These are phyloP conservation scores for Gonioctena quinquepunctata DNA, from an alignment of 1,140 invertebrate species.

Conservation along the genomic window DNA sequence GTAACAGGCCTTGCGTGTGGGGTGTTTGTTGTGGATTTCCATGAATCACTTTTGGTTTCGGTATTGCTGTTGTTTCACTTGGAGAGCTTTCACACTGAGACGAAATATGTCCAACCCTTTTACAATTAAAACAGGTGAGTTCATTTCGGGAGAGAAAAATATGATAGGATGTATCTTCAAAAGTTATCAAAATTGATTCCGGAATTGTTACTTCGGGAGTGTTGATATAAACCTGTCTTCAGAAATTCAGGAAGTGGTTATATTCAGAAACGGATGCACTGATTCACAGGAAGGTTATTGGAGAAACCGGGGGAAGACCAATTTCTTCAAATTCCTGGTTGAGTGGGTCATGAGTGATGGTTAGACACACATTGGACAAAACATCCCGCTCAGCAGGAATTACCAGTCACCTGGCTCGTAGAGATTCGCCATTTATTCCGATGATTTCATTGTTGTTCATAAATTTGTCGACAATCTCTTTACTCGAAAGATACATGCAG, in stretches of 20 bases:
- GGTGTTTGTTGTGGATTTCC: too few species aligned
- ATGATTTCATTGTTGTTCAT: conserved; percentile 25
- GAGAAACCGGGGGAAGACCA: background rate
- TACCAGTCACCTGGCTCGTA: background rate
- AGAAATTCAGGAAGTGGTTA: background rate
- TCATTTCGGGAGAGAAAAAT: background rate
- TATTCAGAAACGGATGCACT: background rate
- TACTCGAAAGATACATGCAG: too few species aligned
- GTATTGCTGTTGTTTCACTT: too few species aligned
- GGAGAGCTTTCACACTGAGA: background rate
- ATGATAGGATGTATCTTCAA: background rate
- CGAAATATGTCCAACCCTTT: background rate
- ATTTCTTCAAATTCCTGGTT: background rate
- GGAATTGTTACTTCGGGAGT: background rate
- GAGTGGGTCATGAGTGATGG: background rate
- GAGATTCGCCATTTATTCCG: conserved; percentile 26
- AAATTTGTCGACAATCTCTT: conserved; percentile 33
- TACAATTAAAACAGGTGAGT: background rate
- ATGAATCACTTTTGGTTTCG: too few species aligned
- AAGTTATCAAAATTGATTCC: background rate
- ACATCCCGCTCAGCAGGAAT: background rate
- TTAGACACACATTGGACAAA: background rate
- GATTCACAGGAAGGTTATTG: background rate
- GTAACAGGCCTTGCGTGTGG: too few species aligned
- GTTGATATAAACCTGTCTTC: conserved; percentile 1